A percentile compares a stretch with the other conserved stretches of the same genome.
Conservation (phyloP, 2,113 vertebrate species). For the Ardeotis arabs region DNA sequence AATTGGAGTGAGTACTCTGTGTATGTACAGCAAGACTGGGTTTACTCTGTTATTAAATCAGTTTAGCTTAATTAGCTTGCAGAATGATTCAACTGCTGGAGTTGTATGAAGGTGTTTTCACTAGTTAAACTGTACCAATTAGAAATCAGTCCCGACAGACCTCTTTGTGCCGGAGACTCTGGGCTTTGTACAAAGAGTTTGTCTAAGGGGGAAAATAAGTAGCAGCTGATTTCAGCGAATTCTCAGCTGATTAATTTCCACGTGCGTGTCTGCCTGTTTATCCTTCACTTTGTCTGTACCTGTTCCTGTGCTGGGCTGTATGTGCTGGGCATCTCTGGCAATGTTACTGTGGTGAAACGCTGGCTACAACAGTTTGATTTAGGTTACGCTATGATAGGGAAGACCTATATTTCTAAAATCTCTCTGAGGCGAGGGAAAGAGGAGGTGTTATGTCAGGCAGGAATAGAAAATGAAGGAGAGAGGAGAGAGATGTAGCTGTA, state of each 20-base stretch:
- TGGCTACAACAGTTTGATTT: not conserved
- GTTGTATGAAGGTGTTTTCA: not conserved
- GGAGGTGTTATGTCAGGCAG: not conserved
- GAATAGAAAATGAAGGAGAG: conserved; percentile 28
- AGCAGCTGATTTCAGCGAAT: not conserved
- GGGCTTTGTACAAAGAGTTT: not conserved
- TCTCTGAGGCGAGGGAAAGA: not conserved
- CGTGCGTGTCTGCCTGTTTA: not conserved
- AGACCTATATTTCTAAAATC: not conserved
- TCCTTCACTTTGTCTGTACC: not conserved
- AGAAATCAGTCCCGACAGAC: not conserved
- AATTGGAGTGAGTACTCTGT: not conserved
- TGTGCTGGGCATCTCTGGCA: not conserved
- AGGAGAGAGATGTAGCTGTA: conserved; percentile 1
- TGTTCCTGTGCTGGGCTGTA: not conserved
- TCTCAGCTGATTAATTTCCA: not conserved
- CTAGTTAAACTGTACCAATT: not conserved
- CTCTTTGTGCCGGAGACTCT: not conserved
- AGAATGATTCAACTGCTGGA: not conserved
- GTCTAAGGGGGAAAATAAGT: not conserved
- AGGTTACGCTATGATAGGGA: not conserved
- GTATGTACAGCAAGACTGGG: not conserved
- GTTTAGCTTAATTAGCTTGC: not conserved
- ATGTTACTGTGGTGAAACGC: not conserved
- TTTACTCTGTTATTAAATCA: not conserved